phyloP scores from a whole-genome alignment of 2,113 vertebrate species.

The Amphilophus citrinellus region DNA sequence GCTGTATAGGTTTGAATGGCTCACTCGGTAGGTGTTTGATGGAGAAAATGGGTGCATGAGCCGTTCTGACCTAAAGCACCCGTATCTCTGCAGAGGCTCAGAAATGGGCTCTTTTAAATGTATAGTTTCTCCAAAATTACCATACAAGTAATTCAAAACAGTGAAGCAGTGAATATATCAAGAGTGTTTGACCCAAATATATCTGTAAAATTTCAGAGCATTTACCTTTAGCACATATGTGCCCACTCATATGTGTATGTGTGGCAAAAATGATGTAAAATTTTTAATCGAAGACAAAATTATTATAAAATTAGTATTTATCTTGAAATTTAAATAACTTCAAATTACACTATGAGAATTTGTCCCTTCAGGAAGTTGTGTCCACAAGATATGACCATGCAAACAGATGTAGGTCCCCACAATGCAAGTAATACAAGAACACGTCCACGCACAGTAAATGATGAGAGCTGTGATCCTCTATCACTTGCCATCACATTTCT shows the following conservation, averaged over 20 bases:
- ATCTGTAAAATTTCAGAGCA: conserved; percentile 46
- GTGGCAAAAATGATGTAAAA: conserved; percentile 32
- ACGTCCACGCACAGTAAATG: background rate
- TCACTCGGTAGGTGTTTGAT: conserved; percentile 64
- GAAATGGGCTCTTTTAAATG: conserved; percentile 80
- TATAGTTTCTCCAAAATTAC: conserved; percentile 77
- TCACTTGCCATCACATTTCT: background rate
- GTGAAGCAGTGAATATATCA: conserved; percentile 56
- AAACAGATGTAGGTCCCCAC: background rate
- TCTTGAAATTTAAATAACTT: background rate
- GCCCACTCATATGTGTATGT: conserved; percentile 1
- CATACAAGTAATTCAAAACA: conserved; percentile 74
- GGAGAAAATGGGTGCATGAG: conserved; percentile 60
- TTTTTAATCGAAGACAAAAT: conserved; percentile 48
- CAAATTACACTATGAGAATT: background rate
- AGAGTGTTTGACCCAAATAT: conserved; percentile 51
- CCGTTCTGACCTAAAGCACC: conserved; percentile 57
- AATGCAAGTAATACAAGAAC: background rate
- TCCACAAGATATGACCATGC: background rate
- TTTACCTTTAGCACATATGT: conserved; percentile 28
- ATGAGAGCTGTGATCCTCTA: conserved; percentile 41
- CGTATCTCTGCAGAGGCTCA: conserved; percentile 61
- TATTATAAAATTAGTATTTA: conserved; percentile 2
- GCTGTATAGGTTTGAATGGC: conserved; percentile 55
- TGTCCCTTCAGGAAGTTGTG: background rate